A percentile compares a stretch with the other conserved stretches of the same genome.
Evolutionary conservation across 2,888 invertebrate genomes (phyloP).

Genomic region (Aporophyla lueneburgensis): DNA sequence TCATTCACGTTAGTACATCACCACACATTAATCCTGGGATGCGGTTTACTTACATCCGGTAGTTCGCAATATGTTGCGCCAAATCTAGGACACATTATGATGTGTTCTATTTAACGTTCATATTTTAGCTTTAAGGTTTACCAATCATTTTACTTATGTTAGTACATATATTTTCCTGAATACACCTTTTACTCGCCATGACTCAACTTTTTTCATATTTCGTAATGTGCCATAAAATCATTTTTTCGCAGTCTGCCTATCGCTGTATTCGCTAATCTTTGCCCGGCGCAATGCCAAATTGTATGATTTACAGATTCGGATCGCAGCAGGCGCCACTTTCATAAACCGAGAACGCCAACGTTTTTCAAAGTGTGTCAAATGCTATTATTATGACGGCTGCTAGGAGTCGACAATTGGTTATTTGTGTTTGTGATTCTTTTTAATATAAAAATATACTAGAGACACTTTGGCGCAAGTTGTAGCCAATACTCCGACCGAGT

Average conservation of each 20-base stretch:
- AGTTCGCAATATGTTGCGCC: conserved; percentile 61
- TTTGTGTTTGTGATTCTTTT: conserved; percentile 59
- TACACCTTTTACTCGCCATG: neutral
- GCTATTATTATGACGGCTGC: conserved; percentile 72
- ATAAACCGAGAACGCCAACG: conserved; percentile 75
- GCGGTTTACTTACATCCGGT: conserved; percentile 70
- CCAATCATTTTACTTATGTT: conserved; percentile 37
- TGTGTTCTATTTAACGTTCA: conserved; percentile 61
- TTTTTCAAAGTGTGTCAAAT: conserved; percentile 79
- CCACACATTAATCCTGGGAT: conserved; percentile 68
- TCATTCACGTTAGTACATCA: conserved; percentile 57
- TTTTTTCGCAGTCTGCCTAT: conserved; percentile 45
- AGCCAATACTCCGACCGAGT: conserved; percentile 6
- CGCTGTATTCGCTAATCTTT: conserved; percentile 70
- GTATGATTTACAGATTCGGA: conserved; percentile 83
- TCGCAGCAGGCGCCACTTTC: conserved; percentile 82
- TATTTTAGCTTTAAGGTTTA: conserved; percentile 52
- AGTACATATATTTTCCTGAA: conserved; percentile 24
- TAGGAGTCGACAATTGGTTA: conserved; percentile 55
- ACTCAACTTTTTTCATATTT: conserved; percentile 2
- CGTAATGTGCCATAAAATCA: conserved; percentile 24
- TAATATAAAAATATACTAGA: conserved; percentile 46
- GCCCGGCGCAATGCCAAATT: conserved; percentile 85
- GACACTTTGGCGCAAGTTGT: conserved; percentile 18
- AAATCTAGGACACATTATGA: conserved; percentile 62